A percentile compares a stretch with the other conserved stretches of the same genome.
Conservation (phyloP, 2,113 vertebrate genomes). For the Menura novaehollandiae region DNA sequence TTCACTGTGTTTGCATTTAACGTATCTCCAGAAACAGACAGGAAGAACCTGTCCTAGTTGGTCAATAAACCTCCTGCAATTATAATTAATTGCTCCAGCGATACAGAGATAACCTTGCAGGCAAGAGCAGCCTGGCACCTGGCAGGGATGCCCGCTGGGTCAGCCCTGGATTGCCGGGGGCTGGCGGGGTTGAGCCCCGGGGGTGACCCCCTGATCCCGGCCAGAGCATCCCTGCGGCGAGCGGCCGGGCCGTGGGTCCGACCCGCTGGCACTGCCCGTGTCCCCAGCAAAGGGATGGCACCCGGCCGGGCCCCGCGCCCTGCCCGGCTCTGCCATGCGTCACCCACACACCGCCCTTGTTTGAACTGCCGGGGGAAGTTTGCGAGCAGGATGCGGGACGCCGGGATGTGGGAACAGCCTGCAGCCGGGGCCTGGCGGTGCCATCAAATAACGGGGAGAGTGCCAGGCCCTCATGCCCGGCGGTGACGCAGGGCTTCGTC, state of each 20-base stretch:
- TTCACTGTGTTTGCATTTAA: background rate
- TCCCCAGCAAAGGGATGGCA: fast-evolving
- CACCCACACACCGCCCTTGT: constrained; percentile 14
- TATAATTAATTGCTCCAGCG: background rate
- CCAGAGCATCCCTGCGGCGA: fast-evolving
- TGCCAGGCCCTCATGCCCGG: background rate
- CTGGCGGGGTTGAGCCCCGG: background rate
- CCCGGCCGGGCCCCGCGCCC: background rate
- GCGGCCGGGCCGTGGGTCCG: fast-evolving
- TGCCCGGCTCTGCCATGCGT: background rate
- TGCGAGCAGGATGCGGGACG: background rate
- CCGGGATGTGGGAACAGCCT: constrained; percentile 3
- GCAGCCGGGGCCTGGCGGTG: background rate
- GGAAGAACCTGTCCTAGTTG: constrained; percentile 57
- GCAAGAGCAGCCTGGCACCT: background rate
- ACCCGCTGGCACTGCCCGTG: fast-evolving
- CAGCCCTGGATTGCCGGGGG: too few species aligned
- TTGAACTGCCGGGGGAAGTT: constrained; percentile 8
- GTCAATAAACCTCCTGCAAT: constrained; percentile 35
- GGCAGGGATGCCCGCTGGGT: background rate
- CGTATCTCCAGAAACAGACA: background rate
- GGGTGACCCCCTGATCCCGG: fast-evolving
- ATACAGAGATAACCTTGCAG: background rate
- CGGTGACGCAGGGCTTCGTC: background rate
- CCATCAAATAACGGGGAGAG: background rate